Percentiles rank a stretch among this genome's conserved stretches.
These are phyloP conservation scores for Cathartes aura DNA, from an alignment of 2,113 vertebrate species.

Conservation along the genomic window DNA sequence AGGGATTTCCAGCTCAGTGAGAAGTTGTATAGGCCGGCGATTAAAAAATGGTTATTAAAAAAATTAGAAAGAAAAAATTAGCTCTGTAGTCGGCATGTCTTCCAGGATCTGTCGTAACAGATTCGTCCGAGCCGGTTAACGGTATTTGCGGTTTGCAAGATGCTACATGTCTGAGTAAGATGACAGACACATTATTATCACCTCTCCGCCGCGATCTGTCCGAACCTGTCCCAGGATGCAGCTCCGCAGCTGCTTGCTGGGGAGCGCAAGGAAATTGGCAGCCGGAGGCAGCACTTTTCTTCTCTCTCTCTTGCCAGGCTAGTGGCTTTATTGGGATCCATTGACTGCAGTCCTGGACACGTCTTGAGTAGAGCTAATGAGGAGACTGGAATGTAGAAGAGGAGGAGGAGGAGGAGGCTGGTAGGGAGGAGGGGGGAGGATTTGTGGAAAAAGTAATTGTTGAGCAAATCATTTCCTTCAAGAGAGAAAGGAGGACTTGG, in stretches of 20 bases:
- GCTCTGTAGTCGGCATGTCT: conserved; percentile 37
- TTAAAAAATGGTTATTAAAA: conserved; percentile 63
- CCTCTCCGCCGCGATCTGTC: conserved; percentile 82
- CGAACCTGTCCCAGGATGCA: conserved; percentile 82
- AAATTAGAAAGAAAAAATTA: conserved; percentile 15
- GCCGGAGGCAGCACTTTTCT: conserved; percentile 56
- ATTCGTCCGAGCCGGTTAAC: conserved; percentile 87
- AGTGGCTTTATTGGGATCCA: conserved; percentile 66
- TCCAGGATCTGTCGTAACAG: conserved; percentile 81
- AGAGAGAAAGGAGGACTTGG: conserved; percentile 60
- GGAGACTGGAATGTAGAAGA: conserved; percentile 68
- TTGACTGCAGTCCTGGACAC: conserved; percentile 66
- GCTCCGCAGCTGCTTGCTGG: conserved; percentile 76
- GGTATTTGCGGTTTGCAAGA: conserved; percentile 91
- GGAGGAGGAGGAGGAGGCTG: not conserved
- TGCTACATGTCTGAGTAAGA: conserved; percentile 84
- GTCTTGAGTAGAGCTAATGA: conserved; percentile 62
- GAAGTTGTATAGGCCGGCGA: not conserved
- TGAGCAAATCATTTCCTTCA: conserved; percentile 75
- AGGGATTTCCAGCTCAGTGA: conserved; percentile 18
- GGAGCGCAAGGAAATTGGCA: conserved; percentile 76
- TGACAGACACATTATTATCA: conserved; percentile 97
- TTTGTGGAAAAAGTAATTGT: conserved; percentile 67
- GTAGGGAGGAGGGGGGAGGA: not conserved
- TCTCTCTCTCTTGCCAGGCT: conserved; percentile 46